Evolutionary conservation across 2,113 vertebrate species (phyloP).

Genomic region (Nymphicus hollandicus): DNA sequence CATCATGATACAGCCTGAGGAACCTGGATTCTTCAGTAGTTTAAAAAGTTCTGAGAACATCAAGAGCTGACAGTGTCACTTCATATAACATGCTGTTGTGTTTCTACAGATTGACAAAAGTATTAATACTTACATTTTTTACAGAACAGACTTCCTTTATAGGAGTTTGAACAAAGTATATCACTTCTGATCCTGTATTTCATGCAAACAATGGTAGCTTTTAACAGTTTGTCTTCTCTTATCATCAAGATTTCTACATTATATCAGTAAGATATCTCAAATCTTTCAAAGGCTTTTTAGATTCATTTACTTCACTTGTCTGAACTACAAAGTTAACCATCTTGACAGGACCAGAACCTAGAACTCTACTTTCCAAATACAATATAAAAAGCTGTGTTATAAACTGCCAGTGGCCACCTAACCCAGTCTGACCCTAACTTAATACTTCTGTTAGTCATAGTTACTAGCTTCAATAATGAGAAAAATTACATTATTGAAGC

Average conservation of each 20-base stretch:
- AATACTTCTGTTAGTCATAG: not conserved
- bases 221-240: not conserved
- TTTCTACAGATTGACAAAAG: not conserved
- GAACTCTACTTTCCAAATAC: not conserved
- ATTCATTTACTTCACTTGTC: not conserved
- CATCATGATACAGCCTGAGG: not conserved
- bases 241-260: not conserved
- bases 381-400: not conserved
- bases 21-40: not conserved
- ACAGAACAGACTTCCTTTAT: not conserved
- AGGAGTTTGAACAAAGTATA: not conserved
- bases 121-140: not conserved
- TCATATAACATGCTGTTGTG: not conserved
- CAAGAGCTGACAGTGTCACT: not conserved
- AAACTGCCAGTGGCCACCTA: not conserved
- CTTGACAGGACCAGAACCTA: not conserved
- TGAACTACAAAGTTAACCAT: not conserved
- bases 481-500: not conserved
- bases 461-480: not conserved
- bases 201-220: not conserved
- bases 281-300: not conserved
- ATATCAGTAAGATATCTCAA: not conserved
- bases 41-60: not conserved
- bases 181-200: not conserved
- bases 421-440: not conserved